Evolutionary conservation across 2,113 vertebrate species (phyloP), one percentile per base, ranked within the genome.

Genomic region (Engystomops pustulosus): DNA sequence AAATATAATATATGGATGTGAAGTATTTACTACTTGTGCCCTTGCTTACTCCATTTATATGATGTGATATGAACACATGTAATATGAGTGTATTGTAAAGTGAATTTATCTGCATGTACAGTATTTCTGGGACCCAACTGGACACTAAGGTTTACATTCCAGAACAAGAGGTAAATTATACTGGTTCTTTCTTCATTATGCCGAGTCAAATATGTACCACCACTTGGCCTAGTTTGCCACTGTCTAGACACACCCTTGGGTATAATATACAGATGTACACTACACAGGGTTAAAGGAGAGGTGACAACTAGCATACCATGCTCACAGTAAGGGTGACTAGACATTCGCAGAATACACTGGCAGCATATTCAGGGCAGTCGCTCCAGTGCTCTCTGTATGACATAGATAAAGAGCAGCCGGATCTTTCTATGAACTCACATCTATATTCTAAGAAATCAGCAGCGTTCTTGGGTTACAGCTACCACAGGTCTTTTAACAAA

Each of bases 401-500:
- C 17, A 74, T 6, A 83, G 81, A 83, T 80, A 80, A 80, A 49
- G 53, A 45, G 41, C 25, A 15, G 71, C 55, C 36, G 41, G 23
- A 25, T 74, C 69, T 83, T 83, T 83, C 81, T 83, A 74, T 83
- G 81, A 83, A 83, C 36, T 47, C 30, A n/a, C 32, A 47, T 44
- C 49, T 30, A n/a, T 65, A 30, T 83, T 83, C 81, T 83, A 27
- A 83, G 81, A 83, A 83, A 83, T n/a, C 67, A 60, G 68, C 49
- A 45, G 69, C 70, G 45, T 41, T 74, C 81, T 62, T 15, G 58
- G 6, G 34, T 41, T 70, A 45, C 77, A 68, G 58, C 9, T 51
- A 69, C 60, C 79, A 80, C 79, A 80, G 14, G 15, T 8, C 25
- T 4, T 47, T 67, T 67, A 32, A 79, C 58, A 25, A 38, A 30